Conservation (phyloP, 2,797 vertebrate species). For the Anomalospiza imberbis region DNA sequence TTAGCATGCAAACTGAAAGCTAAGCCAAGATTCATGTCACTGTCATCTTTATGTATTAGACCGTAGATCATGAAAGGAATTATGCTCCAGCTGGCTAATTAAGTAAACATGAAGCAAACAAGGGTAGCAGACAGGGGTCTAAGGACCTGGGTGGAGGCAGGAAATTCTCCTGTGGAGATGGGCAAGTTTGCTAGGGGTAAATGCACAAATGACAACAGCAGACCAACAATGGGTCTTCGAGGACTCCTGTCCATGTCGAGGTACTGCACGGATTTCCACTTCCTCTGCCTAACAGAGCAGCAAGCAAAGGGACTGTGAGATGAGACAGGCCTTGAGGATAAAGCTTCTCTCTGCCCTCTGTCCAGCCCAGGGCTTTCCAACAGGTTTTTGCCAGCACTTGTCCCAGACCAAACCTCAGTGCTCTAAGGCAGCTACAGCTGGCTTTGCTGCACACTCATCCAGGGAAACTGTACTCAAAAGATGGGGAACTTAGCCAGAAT, state of each 20-base stretch:
- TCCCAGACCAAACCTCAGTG: background rate
- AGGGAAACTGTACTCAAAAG: background rate
- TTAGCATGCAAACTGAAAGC: slow-evolving; percentile 49
- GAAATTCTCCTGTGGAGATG: background rate
- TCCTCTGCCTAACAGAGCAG: background rate
- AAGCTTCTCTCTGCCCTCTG: background rate
- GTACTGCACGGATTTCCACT: background rate
- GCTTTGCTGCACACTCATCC: background rate
- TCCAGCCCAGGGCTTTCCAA: background rate
- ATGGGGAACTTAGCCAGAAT: background rate
- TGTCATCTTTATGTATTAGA: slow-evolving; percentile 46
- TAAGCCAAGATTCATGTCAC: slow-evolving; percentile 23
- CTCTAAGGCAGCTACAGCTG: background rate
- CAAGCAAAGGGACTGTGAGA: background rate
- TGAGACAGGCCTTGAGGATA: background rate
- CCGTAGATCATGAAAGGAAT: background rate
- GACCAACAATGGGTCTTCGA: background rate
- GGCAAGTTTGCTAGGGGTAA: background rate
- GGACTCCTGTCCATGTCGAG: background rate
- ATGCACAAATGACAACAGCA: background rate
- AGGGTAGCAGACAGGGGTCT: background rate
- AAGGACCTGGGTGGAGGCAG: background rate
- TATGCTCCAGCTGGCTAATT: background rate
- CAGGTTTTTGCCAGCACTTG: background rate
- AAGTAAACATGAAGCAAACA: background rate